Conservation (phyloP, 2,797 vertebrate genomes). For the Crenuchus spilurus region DNA sequence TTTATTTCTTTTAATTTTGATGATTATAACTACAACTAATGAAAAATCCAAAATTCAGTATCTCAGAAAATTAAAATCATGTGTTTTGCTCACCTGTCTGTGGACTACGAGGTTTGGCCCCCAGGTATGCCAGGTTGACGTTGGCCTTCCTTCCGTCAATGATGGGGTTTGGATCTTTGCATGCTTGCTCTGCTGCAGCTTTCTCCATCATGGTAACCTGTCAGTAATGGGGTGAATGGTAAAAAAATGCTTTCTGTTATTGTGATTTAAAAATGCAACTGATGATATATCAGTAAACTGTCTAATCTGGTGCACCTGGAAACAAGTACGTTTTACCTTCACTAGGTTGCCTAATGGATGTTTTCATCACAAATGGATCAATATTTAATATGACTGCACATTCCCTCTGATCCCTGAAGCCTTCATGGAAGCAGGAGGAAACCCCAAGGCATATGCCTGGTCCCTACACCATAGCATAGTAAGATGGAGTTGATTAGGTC, state of each 20-base stretch:
- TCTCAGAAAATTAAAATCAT: too few species aligned
- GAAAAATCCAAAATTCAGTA: too few species aligned
- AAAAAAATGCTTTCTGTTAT: neutral
- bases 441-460: neutral
- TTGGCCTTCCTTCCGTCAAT: conserved; percentile 97
- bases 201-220: conserved; percentile 96
- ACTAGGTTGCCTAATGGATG: neutral
- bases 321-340: neutral
- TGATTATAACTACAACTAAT: too few species aligned
- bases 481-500: conserved; percentile 7
- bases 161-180: conserved; percentile 95
- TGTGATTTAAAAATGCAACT: neutral
- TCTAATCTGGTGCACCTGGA: neutral
- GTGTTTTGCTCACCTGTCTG: conserved; percentile 83
- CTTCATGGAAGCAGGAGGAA: neutral
- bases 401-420: neutral
- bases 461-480: neutral
- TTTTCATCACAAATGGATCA: neutral
- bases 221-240: conserved; percentile 19
- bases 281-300: neutral
- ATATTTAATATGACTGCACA: neutral
- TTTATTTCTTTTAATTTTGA: too few species aligned
- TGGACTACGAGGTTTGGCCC: conserved; percentile 91
- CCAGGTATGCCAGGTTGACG: conserved; percentile 94
- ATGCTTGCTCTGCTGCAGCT: conserved; percentile 88